These are phyloP conservation scores for Hydropsyche tenuis DNA, from an alignment of 1,140 invertebrate genomes.

Conservation along the genomic window DNA sequence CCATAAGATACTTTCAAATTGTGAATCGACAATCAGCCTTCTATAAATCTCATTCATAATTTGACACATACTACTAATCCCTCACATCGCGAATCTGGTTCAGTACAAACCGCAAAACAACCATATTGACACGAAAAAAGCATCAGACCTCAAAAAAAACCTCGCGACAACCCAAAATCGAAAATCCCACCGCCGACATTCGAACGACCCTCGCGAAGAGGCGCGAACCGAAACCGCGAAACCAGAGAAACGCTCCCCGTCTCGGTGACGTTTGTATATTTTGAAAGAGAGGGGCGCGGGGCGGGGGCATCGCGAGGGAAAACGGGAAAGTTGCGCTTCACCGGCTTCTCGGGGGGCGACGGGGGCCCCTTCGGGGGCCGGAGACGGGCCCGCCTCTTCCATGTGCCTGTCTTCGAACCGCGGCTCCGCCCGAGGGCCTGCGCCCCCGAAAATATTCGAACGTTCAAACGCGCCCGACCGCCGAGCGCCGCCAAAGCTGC, in stretches of 20 bases:
- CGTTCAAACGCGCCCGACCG: slow-evolving; percentile 23
- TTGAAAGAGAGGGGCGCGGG: neutral
- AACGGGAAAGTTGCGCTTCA: slow-evolving; percentile 20
- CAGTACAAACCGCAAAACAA: too few species aligned
- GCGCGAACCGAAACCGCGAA: neutral
- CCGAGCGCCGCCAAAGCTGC: neutral
- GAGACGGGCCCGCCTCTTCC: neutral
- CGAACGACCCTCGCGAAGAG: too few species aligned
- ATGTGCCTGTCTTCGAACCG: neutral
- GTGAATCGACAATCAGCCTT: too few species aligned
- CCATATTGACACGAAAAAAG: too few species aligned
- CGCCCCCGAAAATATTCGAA: neutral
- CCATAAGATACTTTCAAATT: too few species aligned
- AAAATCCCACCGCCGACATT: too few species aligned
- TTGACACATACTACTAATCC: too few species aligned
- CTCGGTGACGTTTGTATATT: slow-evolving; percentile 1
- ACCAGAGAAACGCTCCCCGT: neutral
- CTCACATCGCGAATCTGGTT: too few species aligned
- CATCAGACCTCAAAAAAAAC: too few species aligned
- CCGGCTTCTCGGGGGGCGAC: neutral
- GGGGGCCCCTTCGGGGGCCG: neutral
- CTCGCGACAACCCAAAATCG: too few species aligned
- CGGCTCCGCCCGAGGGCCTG: neutral
- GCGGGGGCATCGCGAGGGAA: neutral
- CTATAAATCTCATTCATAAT: too few species aligned